Base-by-base conservation (phyloP, 2,113 vertebrate genomes). In the Terrapene triunguis region DNA sequence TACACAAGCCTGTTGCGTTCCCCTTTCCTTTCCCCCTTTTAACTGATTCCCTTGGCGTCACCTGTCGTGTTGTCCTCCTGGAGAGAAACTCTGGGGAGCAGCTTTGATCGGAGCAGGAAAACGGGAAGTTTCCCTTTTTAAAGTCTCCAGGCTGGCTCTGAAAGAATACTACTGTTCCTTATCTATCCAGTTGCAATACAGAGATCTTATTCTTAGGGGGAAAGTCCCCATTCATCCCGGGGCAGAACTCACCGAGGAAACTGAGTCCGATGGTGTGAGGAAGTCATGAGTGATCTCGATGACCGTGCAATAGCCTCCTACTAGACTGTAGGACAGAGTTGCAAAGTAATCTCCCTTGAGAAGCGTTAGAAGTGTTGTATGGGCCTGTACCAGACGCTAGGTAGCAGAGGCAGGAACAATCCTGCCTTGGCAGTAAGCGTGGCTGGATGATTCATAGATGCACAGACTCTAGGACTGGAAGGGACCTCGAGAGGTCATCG, bases 251-350 rank as follows among this genome's bases (percentile, higher is more conserved):
- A 8, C 17, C 19, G 7, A 69, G 65, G 65, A 69, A 69, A 38
- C 62, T 9, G 35, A 17, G 19, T 10, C 35, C 35, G 8, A 1
- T 10, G 65, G 8, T 10, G 32, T 9, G 17, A 38, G 35, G 17
- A 35, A 35, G 17, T n/a, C 17, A 1, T 38, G 65, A 21, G 8
- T 2, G 65, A 9, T 69, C 7, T 0, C 76, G 8, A 2, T 42
- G 94, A 19, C 47, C 32, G 32, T 0, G 35, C 84, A 89, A 47
- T 0, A 48, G 38, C 5, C 1, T 54, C n/a, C 59, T 85, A 11
- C 54, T 21, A 13, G 10, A 55, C 85, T 3, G 0, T 0, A 0
- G 0, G 1, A 25, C 84, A 84, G 76, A 82, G 80, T n/a, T 25
- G 78, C 24, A 84, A 29, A 16, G 21, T 48, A 65, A 6, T 16